Evolutionary conservation across 1,140 invertebrate species (phyloP).

Genomic region (Protaetia brevitarsis): DNA sequence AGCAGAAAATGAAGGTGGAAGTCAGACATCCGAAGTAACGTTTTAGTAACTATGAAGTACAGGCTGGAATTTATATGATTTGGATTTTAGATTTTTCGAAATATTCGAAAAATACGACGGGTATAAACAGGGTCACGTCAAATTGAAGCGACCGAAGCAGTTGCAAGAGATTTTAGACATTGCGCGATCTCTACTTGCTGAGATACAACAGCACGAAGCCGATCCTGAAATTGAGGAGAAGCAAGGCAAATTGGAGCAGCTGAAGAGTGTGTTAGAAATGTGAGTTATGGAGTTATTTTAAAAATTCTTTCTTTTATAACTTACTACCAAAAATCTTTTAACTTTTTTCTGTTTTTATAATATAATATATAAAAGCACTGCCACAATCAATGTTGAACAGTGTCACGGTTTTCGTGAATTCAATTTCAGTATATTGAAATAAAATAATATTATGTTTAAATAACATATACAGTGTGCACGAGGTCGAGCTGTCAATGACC

Average conservation of each 20-base stretch:
- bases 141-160: conserved; percentile 96
- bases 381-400: no score
- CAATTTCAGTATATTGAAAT: no score
- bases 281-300: conserved; percentile 56
- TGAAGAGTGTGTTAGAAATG: conserved; percentile 99
- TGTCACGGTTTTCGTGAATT: no score
- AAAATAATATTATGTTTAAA: no score
- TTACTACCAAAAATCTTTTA: no score
- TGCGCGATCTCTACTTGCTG: conserved; percentile 79
- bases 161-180: conserved; percentile 97
- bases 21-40: conserved; percentile 95
- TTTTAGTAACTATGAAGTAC: not conserved
- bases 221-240: conserved; percentile 96
- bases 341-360: no score
- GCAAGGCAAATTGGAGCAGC: conserved; percentile 93
- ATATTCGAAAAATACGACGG: conserved; percentile 98
- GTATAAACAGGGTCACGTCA: conserved; percentile 92
- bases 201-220: conserved; percentile 79
- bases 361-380: no score
- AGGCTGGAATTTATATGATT: not conserved
- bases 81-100: conserved; percentile 92
- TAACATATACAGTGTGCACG: no score
- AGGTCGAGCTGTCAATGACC: no score
- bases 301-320: no score
- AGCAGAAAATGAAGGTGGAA: conserved; percentile 99